Base-by-base conservation (phyloP, 2,113 vertebrate species). In the Eurystomus gularis region DNA sequence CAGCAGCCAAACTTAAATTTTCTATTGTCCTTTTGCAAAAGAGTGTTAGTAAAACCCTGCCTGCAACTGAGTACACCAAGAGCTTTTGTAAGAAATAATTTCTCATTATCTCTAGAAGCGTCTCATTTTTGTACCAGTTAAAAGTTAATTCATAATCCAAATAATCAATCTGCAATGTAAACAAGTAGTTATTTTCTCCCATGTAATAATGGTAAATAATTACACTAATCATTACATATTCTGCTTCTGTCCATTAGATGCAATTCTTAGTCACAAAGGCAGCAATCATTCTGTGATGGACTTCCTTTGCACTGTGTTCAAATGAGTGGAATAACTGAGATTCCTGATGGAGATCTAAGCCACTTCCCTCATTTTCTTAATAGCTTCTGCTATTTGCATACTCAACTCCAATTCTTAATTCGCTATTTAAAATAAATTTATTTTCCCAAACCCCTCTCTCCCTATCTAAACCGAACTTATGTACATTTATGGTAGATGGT, bases 111-210 rank as follows among this genome's bases (percentile, higher is more conserved):
- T 92, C 82, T 87, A 94, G 82, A 95, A 94, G 20, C 71, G 86
- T 61, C 65, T 94, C 40, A 69, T 86, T 97, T 97, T 94, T 97
- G 94, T 87, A 96, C 58, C 95, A 97, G 94, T 54, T 97, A 87
- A 87, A 97, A 97, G 80, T 96, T 92, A 97, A 85, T 92, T 95
- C 91, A 66, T 64, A 95, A 86, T 81, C 79, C 55, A 89, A 91
- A 82, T 87, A 92, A 91, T 61, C 71, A 81, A 86, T 65, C 82
- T 83, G 90, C 48, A 62, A 66, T 62, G 71, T 92, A 93, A 96
- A 94, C 64, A 81, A 96, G 58, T 54, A 90, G 72, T 80, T 97
- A 93, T 81, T 96, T 96, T 92, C 80, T 91, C 62, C 75, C 66
- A 89, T 5, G 44, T 84, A 90, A 72, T 82, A 68, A 79, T 13